Evolutionary conservation across 2,797 vertebrate genomes (phyloP).

Genomic region (Bradypodion pumilum): DNA sequence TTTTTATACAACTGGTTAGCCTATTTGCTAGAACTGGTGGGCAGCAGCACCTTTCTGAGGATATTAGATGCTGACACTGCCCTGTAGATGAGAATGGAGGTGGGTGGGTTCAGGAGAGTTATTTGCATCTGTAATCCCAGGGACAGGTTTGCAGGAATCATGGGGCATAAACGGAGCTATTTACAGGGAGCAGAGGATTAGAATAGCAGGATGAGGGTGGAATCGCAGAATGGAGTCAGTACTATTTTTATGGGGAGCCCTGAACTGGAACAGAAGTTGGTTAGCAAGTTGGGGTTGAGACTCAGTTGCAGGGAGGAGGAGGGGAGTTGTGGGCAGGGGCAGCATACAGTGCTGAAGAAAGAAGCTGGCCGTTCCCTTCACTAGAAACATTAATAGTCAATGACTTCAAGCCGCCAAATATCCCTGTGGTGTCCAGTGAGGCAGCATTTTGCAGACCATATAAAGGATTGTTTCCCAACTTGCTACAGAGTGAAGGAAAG

Average conservation of each 20-base stretch:
- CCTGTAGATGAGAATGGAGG: background rate
- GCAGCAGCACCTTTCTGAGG: background rate
- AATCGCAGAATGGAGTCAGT: constrained; percentile 41
- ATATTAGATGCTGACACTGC: background rate
- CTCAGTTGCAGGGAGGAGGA: constrained; percentile 11
- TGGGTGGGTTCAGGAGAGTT: constrained; percentile 7
- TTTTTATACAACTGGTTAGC: constrained; percentile 3
- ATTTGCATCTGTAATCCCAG: constrained; percentile 24
- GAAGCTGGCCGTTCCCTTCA: constrained; percentile 2
- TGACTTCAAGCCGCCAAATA: constrained; percentile 57
- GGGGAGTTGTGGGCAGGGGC: constrained; percentile 8
- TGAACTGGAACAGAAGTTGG: constrained; percentile 26
- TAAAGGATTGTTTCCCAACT: constrained; percentile 69
- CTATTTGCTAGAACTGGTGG: background rate
- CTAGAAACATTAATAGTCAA: constrained; percentile 3
- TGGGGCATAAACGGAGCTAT: constrained; percentile 22
- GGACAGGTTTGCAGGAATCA: constrained; percentile 21
- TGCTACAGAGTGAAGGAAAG: constrained; percentile 42
- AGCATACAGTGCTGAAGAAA: background rate
- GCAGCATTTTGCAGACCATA: constrained; percentile 52
- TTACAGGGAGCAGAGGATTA: constrained; percentile 29
- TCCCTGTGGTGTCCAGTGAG: constrained; percentile 32
- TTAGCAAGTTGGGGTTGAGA: constrained; percentile 24
- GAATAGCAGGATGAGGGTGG: constrained; percentile 47
- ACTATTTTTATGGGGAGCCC: constrained; percentile 41